Percentiles rank a stretch among this genome's conserved stretches.
These are phyloP conservation scores for Epinotia brunnichana DNA, from an alignment of 2,888 invertebrate species.

Conservation along the genomic window DNA sequence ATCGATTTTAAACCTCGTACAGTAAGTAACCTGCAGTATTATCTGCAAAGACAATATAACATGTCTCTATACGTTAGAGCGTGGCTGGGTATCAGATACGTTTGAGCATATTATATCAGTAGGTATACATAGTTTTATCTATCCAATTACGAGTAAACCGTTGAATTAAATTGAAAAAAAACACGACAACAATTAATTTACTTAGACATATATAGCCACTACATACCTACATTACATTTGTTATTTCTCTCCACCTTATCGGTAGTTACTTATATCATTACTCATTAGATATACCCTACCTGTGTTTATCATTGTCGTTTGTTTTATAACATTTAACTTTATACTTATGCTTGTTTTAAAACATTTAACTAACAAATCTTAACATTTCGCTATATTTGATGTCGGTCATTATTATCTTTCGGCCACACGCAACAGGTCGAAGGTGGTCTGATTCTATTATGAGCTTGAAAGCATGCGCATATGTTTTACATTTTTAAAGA, in stretches of 20 bases:
- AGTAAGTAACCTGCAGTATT: neutral
- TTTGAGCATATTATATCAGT: too few relatives aligned
- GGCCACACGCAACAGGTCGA: constrained; percentile 32
- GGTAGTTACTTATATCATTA: constrained; percentile 8
- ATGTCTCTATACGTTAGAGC: neutral
- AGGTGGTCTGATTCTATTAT: constrained; percentile 24
- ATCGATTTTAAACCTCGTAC: neutral
- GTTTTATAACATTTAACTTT: constrained; percentile 15
- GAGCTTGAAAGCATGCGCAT: neutral
- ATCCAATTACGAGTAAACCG: too few relatives aligned
- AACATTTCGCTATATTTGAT: constrained; percentile 25
- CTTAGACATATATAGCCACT: neutral
- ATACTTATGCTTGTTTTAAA: constrained; percentile 1
- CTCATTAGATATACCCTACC: neutral
- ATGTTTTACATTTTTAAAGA: neutral
- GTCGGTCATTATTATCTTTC: constrained; percentile 31
- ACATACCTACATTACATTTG: neutral
- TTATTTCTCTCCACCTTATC: constrained; percentile 15
- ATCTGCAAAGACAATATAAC: neutral
- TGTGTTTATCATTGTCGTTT: neutral
- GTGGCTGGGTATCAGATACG: neutral
- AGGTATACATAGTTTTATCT: neutral
- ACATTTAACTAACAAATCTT: constrained; percentile 29
- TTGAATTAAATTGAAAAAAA: neutral
- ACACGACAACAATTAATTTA: neutral